These are phyloP conservation scores for Okamejei kenojei DNA, from an alignment of 2,797 vertebrate species.

Conservation along the genomic window DNA sequence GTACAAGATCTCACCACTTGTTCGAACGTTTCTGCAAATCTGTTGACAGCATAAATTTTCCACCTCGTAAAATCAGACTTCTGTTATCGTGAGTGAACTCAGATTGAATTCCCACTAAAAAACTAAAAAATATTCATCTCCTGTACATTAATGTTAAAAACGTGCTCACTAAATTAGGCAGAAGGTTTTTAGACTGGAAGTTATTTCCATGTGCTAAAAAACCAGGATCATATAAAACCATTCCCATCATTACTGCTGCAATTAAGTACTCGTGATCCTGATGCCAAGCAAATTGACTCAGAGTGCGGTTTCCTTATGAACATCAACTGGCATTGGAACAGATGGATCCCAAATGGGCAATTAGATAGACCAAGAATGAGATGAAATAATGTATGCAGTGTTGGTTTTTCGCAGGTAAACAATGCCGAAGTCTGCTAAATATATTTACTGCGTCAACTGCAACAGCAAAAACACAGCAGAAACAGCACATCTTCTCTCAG, in stretches of 20 bases:
- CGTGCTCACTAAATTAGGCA: not conserved
- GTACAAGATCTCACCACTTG: not conserved
- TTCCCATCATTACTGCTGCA: not conserved
- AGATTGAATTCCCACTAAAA: not conserved
- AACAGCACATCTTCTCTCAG: not conserved
- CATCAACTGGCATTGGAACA: not conserved
- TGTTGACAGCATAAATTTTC: not conserved
- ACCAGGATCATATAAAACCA: not conserved
- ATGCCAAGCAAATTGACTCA: not conserved
- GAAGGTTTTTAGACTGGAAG: constrained; percentile 10
- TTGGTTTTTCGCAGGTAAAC: constrained; percentile 3
- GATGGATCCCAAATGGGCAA: not conserved
- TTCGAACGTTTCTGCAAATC: not conserved
- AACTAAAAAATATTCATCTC: not conserved
- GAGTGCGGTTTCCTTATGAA: not conserved
- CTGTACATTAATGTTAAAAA: not conserved
- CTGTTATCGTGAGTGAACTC: not conserved
- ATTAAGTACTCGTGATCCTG: too few relatives aligned
- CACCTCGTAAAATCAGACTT: not conserved
- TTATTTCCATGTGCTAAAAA: constrained; percentile 1
- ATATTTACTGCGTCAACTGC: not conserved
- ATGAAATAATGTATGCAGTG: not conserved
- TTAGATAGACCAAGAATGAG: constrained; percentile 11
- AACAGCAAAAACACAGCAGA: not conserved
- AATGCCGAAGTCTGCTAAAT: not conserved